phyloP scores from a whole-genome alignment of 2,797 vertebrate genomes.

The Morelia viridis region DNA sequence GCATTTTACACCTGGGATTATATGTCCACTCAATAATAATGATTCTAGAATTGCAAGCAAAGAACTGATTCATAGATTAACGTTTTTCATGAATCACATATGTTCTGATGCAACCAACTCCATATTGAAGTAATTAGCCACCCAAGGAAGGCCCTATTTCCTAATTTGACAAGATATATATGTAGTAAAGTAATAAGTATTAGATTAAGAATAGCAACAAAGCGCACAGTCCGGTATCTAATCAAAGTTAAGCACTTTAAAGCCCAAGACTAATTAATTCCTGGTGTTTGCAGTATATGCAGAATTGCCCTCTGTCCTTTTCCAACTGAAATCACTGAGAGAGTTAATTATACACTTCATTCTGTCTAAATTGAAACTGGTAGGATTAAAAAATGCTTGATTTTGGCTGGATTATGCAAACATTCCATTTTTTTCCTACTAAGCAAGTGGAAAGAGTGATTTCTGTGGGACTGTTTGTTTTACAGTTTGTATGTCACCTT shows the following conservation, averaged over 20 bases:
- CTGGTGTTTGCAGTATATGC: background rate
- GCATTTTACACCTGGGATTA: background rate
- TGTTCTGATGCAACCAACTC: background rate
- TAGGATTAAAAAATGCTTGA: background rate
- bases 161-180: background rate
- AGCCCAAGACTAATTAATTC: background rate
- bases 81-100: background rate
- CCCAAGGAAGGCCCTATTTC: background rate
- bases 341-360: background rate
- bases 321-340: background rate
- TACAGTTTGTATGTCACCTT: background rate
- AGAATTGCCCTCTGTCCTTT: background rate
- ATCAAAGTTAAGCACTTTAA: background rate
- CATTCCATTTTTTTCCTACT: background rate
- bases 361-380: slow-evolving; percentile 1
- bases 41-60: background rate
- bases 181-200: background rate
- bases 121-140: background rate
- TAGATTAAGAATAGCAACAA: background rate
- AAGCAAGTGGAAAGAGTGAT: background rate
- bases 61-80: background rate
- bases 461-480: background rate
- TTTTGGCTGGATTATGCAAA: background rate
- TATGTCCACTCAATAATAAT: background rate
- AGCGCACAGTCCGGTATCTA: background rate